Percentiles rank a stretch among this genome's conserved stretches.
phyloP scores from a whole-genome alignment of 2,113 vertebrate genomes.

The Acrocephalus kingi region DNA sequence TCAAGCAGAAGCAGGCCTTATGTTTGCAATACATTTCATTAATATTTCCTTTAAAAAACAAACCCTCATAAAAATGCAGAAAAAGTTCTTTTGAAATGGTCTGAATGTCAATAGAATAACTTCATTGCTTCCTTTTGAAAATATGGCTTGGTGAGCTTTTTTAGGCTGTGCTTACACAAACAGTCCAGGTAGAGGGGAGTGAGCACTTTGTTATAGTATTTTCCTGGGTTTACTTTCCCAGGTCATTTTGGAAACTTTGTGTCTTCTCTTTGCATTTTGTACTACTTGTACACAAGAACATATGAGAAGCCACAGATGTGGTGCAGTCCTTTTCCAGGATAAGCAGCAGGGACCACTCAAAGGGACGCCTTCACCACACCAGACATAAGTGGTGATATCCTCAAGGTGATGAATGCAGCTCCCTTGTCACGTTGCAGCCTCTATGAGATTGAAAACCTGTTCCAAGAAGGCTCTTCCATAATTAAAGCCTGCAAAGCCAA shows the following conservation, averaged over 20 bases:
- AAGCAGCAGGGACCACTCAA: background rate
- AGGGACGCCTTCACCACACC: background rate
- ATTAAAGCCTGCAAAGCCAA: background rate
- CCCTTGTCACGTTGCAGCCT: background rate
- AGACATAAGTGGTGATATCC: background rate
- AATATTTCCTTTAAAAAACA: constrained; percentile 17
- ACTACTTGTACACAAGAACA: background rate
- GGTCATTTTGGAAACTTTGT: background rate
- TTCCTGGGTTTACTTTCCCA: background rate
- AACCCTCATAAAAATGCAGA: background rate
- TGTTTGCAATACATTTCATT: background rate
- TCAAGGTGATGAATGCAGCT: accelerated
- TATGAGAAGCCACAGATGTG: background rate
- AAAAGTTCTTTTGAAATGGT: background rate
- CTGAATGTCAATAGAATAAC: background rate
- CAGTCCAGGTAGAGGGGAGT: background rate
- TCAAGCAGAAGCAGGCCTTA: background rate
- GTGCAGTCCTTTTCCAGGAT: background rate
- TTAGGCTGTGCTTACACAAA: background rate
- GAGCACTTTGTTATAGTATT: background rate
- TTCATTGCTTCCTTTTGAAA: background rate
- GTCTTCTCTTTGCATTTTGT: background rate
- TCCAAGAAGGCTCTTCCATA: background rate
- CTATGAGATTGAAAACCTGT: background rate
- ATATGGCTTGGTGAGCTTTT: background rate